phyloP scores from a whole-genome alignment of 2,797 vertebrate species.

The Novumbra hubbsi region DNA sequence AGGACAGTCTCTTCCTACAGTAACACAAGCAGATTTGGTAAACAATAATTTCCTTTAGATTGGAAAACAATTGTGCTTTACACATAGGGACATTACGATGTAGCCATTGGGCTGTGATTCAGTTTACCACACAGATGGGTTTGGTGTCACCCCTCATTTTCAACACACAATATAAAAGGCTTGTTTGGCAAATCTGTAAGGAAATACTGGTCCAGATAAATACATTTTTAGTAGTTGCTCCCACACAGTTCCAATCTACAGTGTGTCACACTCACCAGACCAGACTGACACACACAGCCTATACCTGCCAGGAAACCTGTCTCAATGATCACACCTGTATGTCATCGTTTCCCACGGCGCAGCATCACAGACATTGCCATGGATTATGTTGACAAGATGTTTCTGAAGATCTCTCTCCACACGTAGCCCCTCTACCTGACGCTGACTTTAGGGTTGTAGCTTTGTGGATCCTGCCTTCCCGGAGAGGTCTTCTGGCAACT shows the following conservation, averaged over 20 bases:
- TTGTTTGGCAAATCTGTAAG: constrained; percentile 3
- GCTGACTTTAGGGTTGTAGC: background rate
- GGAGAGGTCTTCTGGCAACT: background rate
- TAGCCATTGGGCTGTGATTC: background rate
- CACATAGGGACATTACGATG: background rate
- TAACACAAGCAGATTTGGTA: background rate
- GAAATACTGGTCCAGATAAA: background rate
- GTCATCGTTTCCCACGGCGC: background rate
- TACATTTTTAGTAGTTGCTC: background rate
- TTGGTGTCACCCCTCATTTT: background rate
- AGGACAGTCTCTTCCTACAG: background rate
- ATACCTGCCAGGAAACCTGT: background rate
- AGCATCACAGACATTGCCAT: background rate
- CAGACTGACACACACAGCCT: background rate
- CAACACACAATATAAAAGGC: background rate
- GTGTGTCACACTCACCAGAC: background rate
- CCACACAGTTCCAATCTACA: background rate
- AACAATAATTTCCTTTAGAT: too few relatives aligned
- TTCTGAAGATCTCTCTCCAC: background rate
- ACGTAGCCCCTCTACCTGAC: background rate
- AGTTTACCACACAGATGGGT: background rate
- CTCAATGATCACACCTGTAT: background rate
- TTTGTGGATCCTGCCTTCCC: background rate
- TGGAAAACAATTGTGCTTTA: background rate
- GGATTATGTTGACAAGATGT: background rate